Percentiles rank a stretch among this genome's conserved stretches.
Conservation (phyloP, 2,113 vertebrate species). For the Chaetura pelagica region DNA sequence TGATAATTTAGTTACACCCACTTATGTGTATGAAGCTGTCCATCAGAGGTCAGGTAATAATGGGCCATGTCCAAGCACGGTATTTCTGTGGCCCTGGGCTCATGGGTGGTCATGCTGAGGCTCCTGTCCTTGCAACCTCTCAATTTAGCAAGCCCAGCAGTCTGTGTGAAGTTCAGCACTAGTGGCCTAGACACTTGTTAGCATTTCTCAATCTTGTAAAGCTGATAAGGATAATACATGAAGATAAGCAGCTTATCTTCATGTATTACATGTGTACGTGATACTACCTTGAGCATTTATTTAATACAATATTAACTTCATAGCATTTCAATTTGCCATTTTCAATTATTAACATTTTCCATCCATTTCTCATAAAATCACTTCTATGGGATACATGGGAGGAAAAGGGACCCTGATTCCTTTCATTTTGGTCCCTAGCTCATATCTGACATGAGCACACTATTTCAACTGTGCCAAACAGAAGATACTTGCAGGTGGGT, state of each 20-base stretch:
- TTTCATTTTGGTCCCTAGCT: background rate
- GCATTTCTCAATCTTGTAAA: background rate
- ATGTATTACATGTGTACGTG: background rate
- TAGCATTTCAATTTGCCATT: background rate
- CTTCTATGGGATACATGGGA: background rate
- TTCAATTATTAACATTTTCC: background rate
- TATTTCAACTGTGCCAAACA: background rate
- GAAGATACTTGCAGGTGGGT: background rate
- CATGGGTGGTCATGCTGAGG: rapidly evolving
- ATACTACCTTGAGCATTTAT: background rate
- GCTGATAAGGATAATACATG: background rate
- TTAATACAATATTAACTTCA: background rate
- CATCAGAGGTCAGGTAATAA: background rate
- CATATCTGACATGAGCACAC: background rate
- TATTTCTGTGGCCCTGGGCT: background rate
- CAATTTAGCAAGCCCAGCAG: background rate
- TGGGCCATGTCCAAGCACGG: background rate
- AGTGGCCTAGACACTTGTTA: background rate
- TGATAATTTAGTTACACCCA: background rate
- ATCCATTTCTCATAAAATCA: background rate
- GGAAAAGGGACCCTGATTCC: background rate
- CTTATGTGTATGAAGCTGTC: background rate
- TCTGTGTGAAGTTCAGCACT: background rate
- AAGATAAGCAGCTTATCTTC: background rate
- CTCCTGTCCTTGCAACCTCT: background rate